Evolutionary conservation across 1,140 invertebrate species (phyloP).

Genomic region (Gonatopus flavifemur): DNA sequence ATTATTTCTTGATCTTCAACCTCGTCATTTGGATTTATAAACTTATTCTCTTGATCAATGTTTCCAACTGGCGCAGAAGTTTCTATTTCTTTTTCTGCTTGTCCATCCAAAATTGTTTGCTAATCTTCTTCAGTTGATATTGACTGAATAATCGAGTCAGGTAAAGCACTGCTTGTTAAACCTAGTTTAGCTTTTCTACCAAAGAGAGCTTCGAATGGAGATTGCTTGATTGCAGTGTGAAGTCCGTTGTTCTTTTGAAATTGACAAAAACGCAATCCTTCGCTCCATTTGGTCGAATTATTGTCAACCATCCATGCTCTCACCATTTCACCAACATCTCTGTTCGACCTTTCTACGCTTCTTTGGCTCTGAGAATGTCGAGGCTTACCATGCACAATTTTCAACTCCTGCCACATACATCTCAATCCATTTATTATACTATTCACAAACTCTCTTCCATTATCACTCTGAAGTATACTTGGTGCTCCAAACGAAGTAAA

Average conservation of each 20-base stretch:
- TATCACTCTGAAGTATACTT: slow-evolving; percentile 38
- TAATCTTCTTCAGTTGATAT: no score
- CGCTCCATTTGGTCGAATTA: slow-evolving; percentile 30
- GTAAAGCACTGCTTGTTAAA: no score
- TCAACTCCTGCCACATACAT: slow-evolving; percentile 46
- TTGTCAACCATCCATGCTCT: slow-evolving; percentile 38
- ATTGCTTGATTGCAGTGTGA: slow-evolving; percentile 33
- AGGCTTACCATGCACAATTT: slow-evolving; percentile 43
- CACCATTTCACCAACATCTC: slow-evolving; percentile 49
- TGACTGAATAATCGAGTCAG: no score
- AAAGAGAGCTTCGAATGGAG: slow-evolving; percentile 37
- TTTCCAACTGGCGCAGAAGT: no score
- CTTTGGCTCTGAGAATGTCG: slow-evolving; percentile 40
- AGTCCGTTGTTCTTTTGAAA: slow-evolving; percentile 36
- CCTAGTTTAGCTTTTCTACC: slow-evolving; percentile 19
- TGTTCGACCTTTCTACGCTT: slow-evolving; percentile 43
- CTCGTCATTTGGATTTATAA: no score
- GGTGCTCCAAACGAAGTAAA: slow-evolving; percentile 44
- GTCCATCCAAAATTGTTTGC: no score
- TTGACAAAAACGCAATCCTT: slow-evolving; percentile 41
- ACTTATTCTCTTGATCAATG: no score
- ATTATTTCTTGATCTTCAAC: no score
- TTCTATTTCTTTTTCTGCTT: no score
- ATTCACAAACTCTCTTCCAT: slow-evolving; percentile 41
- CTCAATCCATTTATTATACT: slow-evolving; percentile 35